phyloP scores from a whole-genome alignment of 2,113 vertebrate genomes.

The Hippolais icterina region DNA sequence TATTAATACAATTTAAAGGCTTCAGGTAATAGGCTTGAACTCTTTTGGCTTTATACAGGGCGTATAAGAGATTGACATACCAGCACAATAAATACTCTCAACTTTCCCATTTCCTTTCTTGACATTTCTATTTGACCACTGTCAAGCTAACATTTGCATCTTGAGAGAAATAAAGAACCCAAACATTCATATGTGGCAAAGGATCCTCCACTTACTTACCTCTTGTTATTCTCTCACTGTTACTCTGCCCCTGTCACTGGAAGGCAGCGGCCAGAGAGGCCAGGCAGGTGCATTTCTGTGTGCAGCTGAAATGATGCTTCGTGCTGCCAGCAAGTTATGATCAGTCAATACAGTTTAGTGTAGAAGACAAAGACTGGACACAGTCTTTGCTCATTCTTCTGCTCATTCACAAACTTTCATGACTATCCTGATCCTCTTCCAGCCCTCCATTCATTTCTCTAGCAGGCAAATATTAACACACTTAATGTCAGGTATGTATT shows the following conservation, averaged over 20 bases:
- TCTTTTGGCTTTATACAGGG: not conserved
- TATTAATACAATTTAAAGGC: slow-evolving; percentile 23
- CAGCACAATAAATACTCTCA: not conserved
- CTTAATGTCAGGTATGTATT: not conserved
- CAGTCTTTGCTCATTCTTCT: too few species aligned
- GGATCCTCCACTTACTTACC: not conserved
- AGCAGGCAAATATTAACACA: not conserved
- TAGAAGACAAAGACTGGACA: not conserved
- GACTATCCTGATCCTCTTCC: not conserved
- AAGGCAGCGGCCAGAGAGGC: not conserved
- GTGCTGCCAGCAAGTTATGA: not conserved
- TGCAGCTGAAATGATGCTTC: not conserved
- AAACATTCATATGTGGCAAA: not conserved
- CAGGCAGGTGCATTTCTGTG: not conserved
- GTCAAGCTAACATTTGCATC: not conserved
- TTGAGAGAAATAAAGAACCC: not conserved
- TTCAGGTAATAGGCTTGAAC: slow-evolving; percentile 16
- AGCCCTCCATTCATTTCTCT: not conserved
- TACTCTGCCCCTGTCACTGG: not conserved
- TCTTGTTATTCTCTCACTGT: not conserved
- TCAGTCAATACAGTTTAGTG: not conserved
- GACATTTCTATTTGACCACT: slow-evolving; percentile 5
- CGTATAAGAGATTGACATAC: not conserved
- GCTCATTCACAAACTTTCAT: not conserved
- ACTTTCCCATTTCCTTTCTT: not conserved